Conservation (phyloP, 1,140 invertebrate genomes). For the Leptinotarsa texana region DNA sequence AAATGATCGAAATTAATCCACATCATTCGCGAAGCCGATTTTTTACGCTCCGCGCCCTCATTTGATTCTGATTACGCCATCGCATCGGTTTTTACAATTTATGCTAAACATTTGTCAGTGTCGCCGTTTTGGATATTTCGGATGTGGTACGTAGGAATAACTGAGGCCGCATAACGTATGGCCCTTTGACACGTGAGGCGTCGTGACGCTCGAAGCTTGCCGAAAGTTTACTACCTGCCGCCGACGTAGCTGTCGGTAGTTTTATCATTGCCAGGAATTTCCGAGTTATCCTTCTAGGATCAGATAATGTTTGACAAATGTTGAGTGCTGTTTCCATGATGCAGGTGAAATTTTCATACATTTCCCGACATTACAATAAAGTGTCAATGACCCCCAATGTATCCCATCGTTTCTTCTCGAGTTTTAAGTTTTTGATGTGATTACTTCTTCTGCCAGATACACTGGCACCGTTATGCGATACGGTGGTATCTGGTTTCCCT, state of each 20-base stretch:
- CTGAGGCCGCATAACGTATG: not conserved
- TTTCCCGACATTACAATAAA: no score
- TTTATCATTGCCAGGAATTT: not conserved
- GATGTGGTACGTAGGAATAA: not conserved
- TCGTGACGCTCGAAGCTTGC: not conserved
- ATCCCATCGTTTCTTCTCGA: no score
- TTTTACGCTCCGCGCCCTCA: not conserved
- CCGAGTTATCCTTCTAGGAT: not conserved
- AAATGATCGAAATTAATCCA: slow-evolving; percentile 1
- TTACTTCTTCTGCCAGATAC: no score
- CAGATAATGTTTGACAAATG: not conserved
- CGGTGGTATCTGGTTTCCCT: no score
- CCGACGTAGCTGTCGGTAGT: no score
- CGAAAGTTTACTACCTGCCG: not conserved
- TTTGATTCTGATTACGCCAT: not conserved
- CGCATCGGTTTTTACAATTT: slow-evolving; percentile 6
- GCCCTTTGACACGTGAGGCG: slow-evolving; percentile 1
- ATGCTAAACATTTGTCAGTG: slow-evolving; percentile 2
- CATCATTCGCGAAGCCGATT: not conserved
- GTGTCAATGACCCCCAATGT: no score
- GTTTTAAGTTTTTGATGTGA: no score
- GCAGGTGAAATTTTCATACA: no score
- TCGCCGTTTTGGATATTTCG: slow-evolving; percentile 5
- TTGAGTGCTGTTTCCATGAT: no score
- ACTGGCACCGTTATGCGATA: no score